Percentiles rank a stretch among this genome's conserved stretches.
phyloP scores from a whole-genome alignment of 1,140 invertebrate genomes.

The Magallana angulata region DNA sequence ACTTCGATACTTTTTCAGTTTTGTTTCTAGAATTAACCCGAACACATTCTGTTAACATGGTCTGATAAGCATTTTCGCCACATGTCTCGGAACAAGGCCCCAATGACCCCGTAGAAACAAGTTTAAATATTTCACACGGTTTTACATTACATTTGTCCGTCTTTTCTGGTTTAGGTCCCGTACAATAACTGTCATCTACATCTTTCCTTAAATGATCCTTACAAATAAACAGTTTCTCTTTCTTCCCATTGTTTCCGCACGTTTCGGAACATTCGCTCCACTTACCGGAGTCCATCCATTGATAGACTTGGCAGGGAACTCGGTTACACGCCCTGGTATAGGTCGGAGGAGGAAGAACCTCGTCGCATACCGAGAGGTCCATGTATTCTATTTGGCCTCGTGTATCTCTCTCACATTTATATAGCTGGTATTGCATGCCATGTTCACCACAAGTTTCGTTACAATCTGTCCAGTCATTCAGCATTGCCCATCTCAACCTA shows the following conservation, averaged over 20 bases:
- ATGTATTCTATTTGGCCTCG: constrained; percentile 5
- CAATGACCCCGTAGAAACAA: background rate
- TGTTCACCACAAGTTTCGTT: constrained; percentile 83
- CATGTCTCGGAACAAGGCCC: constrained; percentile 14
- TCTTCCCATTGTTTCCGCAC: constrained; percentile 43
- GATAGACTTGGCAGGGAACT: background rate
- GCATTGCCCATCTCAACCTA: constrained; percentile 80
- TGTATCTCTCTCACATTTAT: constrained; percentile 82
- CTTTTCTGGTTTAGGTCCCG: background rate
- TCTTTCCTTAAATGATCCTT: background rate
- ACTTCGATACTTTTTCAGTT: background rate
- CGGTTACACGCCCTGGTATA: constrained; percentile 39
- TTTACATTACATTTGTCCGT: background rate
- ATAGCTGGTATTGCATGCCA: constrained; percentile 83
- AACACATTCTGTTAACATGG: background rate
- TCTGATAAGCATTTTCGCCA: constrained; percentile 13
- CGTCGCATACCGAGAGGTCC: constrained; percentile 26
- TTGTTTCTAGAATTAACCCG: constrained; percentile 21
- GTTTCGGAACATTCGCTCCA: constrained; percentile 45
- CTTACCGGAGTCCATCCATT: constrained; percentile 4
- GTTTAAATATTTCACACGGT: background rate
- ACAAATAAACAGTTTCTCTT: background rate
- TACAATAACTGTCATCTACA: background rate
- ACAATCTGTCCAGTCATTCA: constrained; percentile 85
- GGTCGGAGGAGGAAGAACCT: background rate